Evolutionary conservation across 2,888 invertebrate species (phyloP), one percentile per base, ranked within the genome.

Genomic region (Syritta pipiens): DNA sequence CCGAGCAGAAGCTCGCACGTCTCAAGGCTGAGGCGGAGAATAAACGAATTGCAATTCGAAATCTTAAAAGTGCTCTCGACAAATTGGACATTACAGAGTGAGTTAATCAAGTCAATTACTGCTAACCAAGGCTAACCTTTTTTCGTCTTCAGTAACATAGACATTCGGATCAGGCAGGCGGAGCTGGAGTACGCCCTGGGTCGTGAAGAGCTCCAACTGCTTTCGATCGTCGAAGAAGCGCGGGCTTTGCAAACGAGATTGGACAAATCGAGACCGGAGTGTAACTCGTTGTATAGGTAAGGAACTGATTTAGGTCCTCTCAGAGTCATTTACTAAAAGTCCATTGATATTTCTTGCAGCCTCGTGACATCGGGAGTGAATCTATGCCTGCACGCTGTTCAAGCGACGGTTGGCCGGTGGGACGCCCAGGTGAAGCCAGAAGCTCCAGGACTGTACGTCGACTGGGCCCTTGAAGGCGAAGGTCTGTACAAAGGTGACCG

Each of bases 121-220:
- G n/a, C 17, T 6, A 53, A 42, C 42, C 17, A 57, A 10, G 12
- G 10, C 10, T 10, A 20, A 42, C 7, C 1, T 19, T 6, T 40
- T 57, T 44, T 55, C 32, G 62, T 82, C 88, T 88, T 1, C 88
- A 96, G 96, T 84, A 96, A 96, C 88, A 96, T 96, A 71, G 96
- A 97, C 88, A 93, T 94, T 46, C 91, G 96, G 82, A 96, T 97
- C 86, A 94, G 96, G 85, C 96, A 96, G 86, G 97, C 97, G 0
- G 97, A 97, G 89, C 89, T 96, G 83, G 96, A 96, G 86, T 96
- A 96, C 88, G 94, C 96, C 86, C 89, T 96, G 82, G 96, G 96
- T 0, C 91, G 96, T 44, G 96, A 97, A 89, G 97, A 97, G 89
- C 89, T 96, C 82, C 96, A 96, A 89, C 91, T 96, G 85, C 89